Evolutionary conservation across 1,140 invertebrate species (phyloP).

Genomic region (Aporrectodea caliginosa): DNA sequence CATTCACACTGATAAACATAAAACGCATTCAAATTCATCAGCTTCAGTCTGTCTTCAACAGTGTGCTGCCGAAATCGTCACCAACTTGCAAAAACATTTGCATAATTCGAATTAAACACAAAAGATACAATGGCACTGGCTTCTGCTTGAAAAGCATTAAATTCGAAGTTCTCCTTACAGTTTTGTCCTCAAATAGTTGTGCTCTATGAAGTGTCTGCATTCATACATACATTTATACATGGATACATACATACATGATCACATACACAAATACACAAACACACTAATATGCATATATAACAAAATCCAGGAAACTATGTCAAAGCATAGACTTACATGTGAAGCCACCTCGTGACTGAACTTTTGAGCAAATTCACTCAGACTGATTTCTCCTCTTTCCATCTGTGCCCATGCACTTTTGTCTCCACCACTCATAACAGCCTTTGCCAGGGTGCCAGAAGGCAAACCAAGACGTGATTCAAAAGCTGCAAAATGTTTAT

Average conservation of each 20-base stretch:
- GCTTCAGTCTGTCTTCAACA: too few species aligned
- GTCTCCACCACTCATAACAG: slow-evolving; percentile 42
- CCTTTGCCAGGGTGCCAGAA: slow-evolving; percentile 37
- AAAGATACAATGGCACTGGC: too few species aligned
- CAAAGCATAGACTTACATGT: not conserved
- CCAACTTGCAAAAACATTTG: too few species aligned
- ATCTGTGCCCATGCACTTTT: slow-evolving; percentile 45
- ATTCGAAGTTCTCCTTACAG: too few species aligned
- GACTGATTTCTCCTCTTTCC: slow-evolving; percentile 47
- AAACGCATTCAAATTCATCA: too few species aligned
- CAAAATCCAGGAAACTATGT: not conserved
- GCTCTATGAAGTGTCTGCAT: not conserved
- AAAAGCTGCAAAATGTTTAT: slow-evolving; percentile 41
- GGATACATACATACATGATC: not conserved
- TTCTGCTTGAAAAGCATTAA: too few species aligned
- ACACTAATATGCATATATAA: not conserved
- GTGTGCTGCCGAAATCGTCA: too few species aligned
- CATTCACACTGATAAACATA: slow-evolving; percentile 9
- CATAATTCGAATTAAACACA: too few species aligned
- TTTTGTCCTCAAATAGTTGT: not conserved
- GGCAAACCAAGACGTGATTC: slow-evolving; percentile 41
- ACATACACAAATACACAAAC: not conserved
- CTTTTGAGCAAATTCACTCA: slow-evolving; percentile 43
- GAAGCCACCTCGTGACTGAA: slow-evolving; percentile 42
- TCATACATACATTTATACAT: not conserved